Base-by-base conservation (phyloP, 2,797 vertebrate genomes). In the Acanthiza pusilla region DNA sequence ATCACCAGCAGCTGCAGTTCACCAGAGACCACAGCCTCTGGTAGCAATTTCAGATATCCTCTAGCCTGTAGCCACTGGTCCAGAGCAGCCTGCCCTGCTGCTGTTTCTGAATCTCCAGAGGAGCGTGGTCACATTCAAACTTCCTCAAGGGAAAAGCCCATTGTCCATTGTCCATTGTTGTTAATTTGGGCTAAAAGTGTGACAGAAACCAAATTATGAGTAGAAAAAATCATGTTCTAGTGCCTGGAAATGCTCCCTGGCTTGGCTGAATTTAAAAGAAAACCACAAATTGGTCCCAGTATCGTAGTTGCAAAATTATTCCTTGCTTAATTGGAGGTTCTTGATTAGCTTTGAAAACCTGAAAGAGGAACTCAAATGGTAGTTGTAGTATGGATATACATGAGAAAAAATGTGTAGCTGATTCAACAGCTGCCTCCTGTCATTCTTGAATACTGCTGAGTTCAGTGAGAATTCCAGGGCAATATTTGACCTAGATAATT, bases 401-500 rank as follows among this genome's bases (percentile, higher is more conserved):
- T 42, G n/a, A 55, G 29, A 27, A 34, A 88, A 54, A 81, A 53
- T 1, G 6, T 11, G 18, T 50, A 45, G 21, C 27, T 68, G 62
- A 79, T 88, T 92, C 54, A 75, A 30, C 27, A 85, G 9, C 40
- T 81, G 51, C 20, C 29, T 89, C 13, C 40, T 88, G 62, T 77
- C 78, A 42, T 75, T 81, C 12, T n/a, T 73, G 74, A 71, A 29
- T 43, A 8, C 30, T 51, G 26, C 68, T 58, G 62, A 77, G 76
- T 78, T 90, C 50, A 86, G 22, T 40, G 66, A 66, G 58, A 72
- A 78, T 62, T 45, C 1, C 10, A 88, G 70, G 55, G 43, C 76
- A 90, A 8, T 84, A 47, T 80, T 90, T 96, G 86, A 91, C 84
- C 71, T 62, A 79, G 40, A 81, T 85, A 86, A 21, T 83, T 71